Evolutionary conservation across 2,113 vertebrate genomes (phyloP), one percentile per base, ranked within the genome.

Genomic region (Prietella phreatophila): DNA sequence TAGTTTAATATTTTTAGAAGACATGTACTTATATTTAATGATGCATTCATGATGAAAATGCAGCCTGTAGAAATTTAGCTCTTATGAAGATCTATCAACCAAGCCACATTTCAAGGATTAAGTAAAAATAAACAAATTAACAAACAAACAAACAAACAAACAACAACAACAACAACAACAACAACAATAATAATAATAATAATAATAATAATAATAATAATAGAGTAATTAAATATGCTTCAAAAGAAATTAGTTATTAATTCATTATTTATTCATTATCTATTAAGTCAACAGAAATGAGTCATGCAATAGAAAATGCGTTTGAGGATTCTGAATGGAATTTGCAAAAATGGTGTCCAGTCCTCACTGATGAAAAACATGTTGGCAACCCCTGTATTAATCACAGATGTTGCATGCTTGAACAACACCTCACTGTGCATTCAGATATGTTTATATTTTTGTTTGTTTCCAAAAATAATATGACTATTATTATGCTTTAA

Each of bases 311-410:
- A 30, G 36, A 19, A 19, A 71, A 33, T 73, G 7, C 36, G 2
- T 39, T 39, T 39, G 36, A 20, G 17, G 8, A 25, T 75, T 22
- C n/a, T 17, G 14, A 71, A 39, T 73, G 19, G 17, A 39, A 39
- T 73, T 73, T 15, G 0, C 2, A 73, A 73, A 73, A 73, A 73
- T 39, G 9, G 15, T 67, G n/a, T 69, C n/a, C n/a, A 15, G n/a
- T 33, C 65, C 65, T 69, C 17, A 75, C 36, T 75, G 17, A 42
- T 39, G 85, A 87, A 87, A 87, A 36, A 36, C 2, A 87, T 55
- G 39, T 25, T 76, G 15, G 36, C 5, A 4, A 42, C 3, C 25
- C 73, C 47, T 50, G 8, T 25, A 61, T 61, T 85, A 63, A 85
- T 78, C 56, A 63, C 15, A 78, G 56, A 36, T 78, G 11, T 42